Evolutionary conservation across 2,113 vertebrate genomes (phyloP).

Genomic region (Vicugna pacos): DNA sequence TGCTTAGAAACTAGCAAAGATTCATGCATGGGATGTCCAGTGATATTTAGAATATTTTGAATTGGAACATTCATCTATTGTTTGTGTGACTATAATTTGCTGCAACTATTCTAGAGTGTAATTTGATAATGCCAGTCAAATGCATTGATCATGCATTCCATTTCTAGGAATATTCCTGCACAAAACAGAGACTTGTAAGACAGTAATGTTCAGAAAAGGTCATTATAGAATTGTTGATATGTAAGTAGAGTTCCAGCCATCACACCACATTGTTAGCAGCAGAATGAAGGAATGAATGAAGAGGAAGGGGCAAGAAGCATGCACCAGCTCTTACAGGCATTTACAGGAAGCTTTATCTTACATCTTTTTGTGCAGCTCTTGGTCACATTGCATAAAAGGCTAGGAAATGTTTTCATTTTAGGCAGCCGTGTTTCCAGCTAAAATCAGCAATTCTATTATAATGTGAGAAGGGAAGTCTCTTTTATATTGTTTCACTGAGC

Average conservation of each 20-base stretch:
- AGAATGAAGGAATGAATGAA: background rate
- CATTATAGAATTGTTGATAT: background rate
- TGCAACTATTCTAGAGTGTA: background rate
- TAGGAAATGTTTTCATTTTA: background rate
- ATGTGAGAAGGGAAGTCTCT: background rate
- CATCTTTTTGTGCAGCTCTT: background rate
- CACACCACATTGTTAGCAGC: background rate
- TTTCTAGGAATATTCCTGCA: background rate
- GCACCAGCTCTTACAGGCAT: rapidly evolving
- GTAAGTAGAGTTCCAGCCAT: background rate
- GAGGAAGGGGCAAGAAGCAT: background rate
- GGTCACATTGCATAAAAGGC: background rate
- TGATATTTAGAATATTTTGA: slow-evolving; percentile 18
- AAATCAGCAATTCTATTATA: slow-evolving; percentile 16
- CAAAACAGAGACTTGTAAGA: background rate
- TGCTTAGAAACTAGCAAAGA: background rate
- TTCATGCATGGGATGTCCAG: background rate
- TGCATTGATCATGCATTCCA: background rate
- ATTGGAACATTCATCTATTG: background rate
- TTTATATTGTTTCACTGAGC: background rate
- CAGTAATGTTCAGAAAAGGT: background rate
- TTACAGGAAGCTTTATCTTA: background rate
- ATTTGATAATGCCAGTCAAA: background rate
- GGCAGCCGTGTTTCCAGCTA: background rate
- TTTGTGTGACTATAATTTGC: background rate